Evolutionary conservation across 2,888 invertebrate genomes (phyloP).

Genomic region (Acanthoscelides obtectus): DNA sequence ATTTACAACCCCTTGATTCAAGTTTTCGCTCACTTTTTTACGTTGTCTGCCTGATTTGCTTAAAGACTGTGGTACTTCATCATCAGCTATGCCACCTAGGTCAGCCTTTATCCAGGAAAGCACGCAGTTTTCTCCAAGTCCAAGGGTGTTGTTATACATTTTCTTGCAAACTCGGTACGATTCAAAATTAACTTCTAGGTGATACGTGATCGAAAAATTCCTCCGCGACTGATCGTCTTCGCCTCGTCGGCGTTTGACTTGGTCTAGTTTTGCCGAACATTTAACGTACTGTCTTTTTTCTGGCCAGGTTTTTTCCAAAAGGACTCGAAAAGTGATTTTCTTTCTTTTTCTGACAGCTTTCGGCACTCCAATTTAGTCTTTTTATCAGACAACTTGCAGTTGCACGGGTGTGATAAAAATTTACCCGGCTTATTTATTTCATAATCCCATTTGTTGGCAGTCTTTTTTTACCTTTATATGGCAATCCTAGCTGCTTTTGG

Average conservation of each 20-base stretch:
- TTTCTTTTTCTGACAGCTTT: conserved; percentile 4
- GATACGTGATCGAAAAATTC: conserved; percentile 2
- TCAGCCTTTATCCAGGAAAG: conserved; percentile 6
- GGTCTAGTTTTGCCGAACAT: neutral
- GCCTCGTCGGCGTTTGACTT: conserved; percentile 6
- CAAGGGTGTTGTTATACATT: conserved; percentile 6
- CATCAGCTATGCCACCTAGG: neutral
- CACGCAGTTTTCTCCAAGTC: conserved; percentile 2
- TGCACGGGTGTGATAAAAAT: conserved; percentile 5
- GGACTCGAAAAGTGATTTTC: neutral
- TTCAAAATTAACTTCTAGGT: conserved; percentile 4
- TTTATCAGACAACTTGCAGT: conserved; percentile 6
- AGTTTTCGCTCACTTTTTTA: no score
- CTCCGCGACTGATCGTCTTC: neutral
- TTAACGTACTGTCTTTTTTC: conserved; percentile 5
- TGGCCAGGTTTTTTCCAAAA: conserved; percentile 4
- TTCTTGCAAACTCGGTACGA: conserved; percentile 5
- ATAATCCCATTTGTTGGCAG: no score
- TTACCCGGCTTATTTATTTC: conserved; percentile 6
- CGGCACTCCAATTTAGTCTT: no score
- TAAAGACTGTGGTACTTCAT: neutral
- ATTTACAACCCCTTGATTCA: no score
- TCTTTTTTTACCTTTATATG: no score
- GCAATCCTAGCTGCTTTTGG: no score
- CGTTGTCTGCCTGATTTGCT: no score